Base-by-base conservation (phyloP, 2,797 vertebrate species). In the Peromyscus aztecus region DNA sequence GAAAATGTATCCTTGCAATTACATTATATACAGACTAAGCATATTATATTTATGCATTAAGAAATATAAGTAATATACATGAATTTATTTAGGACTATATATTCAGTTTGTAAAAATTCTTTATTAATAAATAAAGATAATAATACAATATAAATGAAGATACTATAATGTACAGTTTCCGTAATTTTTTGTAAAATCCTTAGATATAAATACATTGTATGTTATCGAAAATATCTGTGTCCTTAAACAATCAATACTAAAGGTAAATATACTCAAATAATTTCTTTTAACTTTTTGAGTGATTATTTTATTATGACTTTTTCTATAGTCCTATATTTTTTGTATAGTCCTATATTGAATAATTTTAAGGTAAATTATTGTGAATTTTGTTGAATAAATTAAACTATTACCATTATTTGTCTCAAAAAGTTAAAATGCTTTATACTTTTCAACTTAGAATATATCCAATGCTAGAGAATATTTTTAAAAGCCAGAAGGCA, bases 401-500 rank as follows among this genome's bases (percentile, higher is more conserved):
- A 63, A 17, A 7, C 43, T 80, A 63, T 71, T 75, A 84, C 0
- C 1, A 57, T 67, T 90, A 27, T 67, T 81, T 94, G 3, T 93
- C 10, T 86, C 13, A 80, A 90, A 80, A 21, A 90, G 13, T 83
- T 71, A 76, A 83, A 96, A 78, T 92, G 16, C 31, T 61, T 7
- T 29, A 52, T 43, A 65, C 55, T 87, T 75, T 82, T 34, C 7
- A 77, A 24, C 21, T 96, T 92, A 75, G 2, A 93, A 55, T 89
- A 80, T 43, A 40, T 40, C 17, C 43, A 96, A 10, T 71, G 23
- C 65, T 84, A 81, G 12, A 23, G 29, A 61, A 14, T n/a, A 43
- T 57, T 91, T 97, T 55, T 37, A 71, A 59, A 93, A 94, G 34
- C 21, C 61, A 97, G 76, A 69, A 94, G 83, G 34, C 34, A 95